Conservation (phyloP, 1,140 invertebrate species). For the Myzus persicae region DNA sequence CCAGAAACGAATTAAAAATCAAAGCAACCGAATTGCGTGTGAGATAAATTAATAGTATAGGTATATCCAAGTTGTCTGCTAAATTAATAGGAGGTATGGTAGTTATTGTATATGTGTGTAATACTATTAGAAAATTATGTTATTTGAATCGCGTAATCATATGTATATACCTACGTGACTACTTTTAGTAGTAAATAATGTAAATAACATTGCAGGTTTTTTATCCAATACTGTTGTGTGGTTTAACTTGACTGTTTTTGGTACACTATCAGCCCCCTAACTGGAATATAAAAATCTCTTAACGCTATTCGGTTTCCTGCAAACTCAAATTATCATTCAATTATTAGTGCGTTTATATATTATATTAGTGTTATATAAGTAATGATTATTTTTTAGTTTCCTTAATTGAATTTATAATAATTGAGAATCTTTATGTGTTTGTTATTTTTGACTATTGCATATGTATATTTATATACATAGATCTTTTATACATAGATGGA, state of each 20-base stretch:
- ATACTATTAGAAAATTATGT: neutral
- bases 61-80: neutral
- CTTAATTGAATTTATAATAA: neutral
- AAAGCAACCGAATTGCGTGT: neutral
- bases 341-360: neutral
- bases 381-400: neutral
- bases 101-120: neutral
- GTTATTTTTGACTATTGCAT: neutral
- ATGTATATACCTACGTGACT: neutral
- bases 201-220: neutral
- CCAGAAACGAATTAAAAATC: neutral
- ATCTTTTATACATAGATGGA: neutral
- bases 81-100: neutral
- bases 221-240: neutral
- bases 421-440: neutral
- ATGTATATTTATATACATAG: too few relatives aligned
- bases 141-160: neutral
- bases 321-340: neutral
- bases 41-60: neutral
- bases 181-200: neutral
- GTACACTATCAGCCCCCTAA: neutral
- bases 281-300: neutral
- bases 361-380: neutral
- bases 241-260: neutral
- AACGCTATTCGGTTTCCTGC: neutral